A percentile compares a stretch with the other conserved stretches of the same genome.
These are phyloP conservation scores for Drosophila sulfurigaster DNA, from an alignment of 1,140 invertebrate genomes.

Conservation along the genomic window DNA sequence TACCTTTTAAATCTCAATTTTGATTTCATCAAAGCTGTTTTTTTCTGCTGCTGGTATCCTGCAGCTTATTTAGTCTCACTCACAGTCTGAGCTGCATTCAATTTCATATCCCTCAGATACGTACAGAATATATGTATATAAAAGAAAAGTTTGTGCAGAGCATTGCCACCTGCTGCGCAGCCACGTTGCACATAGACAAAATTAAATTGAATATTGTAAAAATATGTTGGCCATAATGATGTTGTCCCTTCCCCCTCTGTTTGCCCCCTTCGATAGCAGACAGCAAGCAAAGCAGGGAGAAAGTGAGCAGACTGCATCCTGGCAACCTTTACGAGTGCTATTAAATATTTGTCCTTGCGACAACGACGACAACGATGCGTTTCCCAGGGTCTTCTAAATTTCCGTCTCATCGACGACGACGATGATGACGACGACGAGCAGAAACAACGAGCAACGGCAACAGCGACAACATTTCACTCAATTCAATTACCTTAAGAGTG, in stretches of 20 bases:
- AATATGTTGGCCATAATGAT: constrained; percentile 80
- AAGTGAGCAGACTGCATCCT: constrained; percentile 22
- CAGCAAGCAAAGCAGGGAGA: background rate
- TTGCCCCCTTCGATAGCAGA: background rate
- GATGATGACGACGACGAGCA: constrained; percentile 46
- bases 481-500: constrained; percentile 84
- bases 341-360: constrained; percentile 72
- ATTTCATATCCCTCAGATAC: constrained; percentile 37
- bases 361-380: constrained; percentile 39
- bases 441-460: constrained; percentile 56
- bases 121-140: background rate
- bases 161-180: constrained; percentile 27
- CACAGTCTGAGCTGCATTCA: constrained; percentile 51
- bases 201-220: constrained; percentile 81
- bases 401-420: constrained; percentile 68
- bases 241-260: constrained; percentile 1
- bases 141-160: constrained; percentile 4
- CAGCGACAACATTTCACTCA: constrained; percentile 80
- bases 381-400: constrained; percentile 63
- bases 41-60: constrained; percentile 33
- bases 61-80: constrained; percentile 27
- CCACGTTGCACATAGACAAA: constrained; percentile 60
- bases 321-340: constrained; percentile 61
- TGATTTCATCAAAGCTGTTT: constrained; percentile 22
- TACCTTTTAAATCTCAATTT: constrained; percentile 29